Evolutionary conservation across 1,140 invertebrate genomes (phyloP), one percentile per base, ranked within the genome.

Genomic region (Hirudo medicinalis): DNA sequence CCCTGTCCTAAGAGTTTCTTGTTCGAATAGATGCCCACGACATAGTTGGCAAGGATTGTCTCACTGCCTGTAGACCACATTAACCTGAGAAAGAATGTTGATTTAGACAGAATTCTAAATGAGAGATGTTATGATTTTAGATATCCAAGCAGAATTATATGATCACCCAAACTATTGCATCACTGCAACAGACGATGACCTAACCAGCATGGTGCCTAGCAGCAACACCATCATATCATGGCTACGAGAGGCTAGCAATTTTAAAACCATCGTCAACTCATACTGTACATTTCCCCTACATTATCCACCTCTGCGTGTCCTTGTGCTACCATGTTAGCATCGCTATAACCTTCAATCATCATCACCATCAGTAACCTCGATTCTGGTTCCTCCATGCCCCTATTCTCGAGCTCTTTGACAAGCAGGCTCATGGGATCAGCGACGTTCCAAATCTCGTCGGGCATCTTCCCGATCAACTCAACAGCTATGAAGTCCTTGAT

Each of bases 401-500:
- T 76, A 76, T 83, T 76, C 78, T 86, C 80, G 82, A 85, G 77
- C 77, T 76, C 69, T 63, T 87, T 83, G 80, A 90, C 82, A 4
- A 97, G 80, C 75, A 89, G 80, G 60, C 86, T 81, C 79, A 90
- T 84, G 0, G 93, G 91, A 73, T 93, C 83, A 69, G 87, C 81
- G 22, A 91, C 87, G 49, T 85, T 81, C 90, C 91, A 95, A 60
- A 93, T 84, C 53, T 82, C 80, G 77, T 87, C 87, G 0, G 96
- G 79, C 81, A 94, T 90, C 81, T 89, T 87, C 19, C 88, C 89
- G 79, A 87, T 86, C 32, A 96, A 81, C 77, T 89, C 88, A 17
- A 88, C 86, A 67, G 93, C 84, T 27, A 97, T 83, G 78, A 97
- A 91, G 80, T 97, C 93, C 70, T 88, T 82, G 6, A 96, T 85